Percentiles rank a stretch among this genome's conserved stretches.
phyloP scores from a whole-genome alignment of 2,797 vertebrate species.

The Premnoplex brunnescens region DNA sequence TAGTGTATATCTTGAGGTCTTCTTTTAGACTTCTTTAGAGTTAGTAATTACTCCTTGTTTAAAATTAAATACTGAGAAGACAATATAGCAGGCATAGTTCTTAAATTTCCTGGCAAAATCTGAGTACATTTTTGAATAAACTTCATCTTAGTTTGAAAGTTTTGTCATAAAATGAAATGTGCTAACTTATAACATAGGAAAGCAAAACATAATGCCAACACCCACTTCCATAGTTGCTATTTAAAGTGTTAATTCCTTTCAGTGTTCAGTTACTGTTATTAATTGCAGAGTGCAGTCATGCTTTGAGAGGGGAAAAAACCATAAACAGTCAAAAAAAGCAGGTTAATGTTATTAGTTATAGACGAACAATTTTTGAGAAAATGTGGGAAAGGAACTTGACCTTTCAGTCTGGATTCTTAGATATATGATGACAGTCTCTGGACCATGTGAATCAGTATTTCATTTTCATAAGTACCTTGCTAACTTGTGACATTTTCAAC shows the following conservation, averaged over 20 bases:
- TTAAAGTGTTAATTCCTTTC: not conserved
- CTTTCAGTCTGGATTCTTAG: not conserved
- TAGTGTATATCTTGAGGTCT: not conserved
- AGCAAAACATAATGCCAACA: not conserved
- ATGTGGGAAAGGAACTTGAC: not conserved
- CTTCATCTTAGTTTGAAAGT: not conserved
- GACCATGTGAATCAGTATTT: not conserved
- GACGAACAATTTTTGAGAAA: not conserved
- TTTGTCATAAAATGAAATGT: not conserved
- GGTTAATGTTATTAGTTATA: not conserved
- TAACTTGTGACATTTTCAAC: not conserved
- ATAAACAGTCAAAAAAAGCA: not conserved
- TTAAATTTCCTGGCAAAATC: not conserved
- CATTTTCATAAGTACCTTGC: not conserved
- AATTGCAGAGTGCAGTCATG: not conserved
- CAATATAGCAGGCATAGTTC: not conserved
- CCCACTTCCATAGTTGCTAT: not conserved
- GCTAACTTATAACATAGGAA: not conserved
- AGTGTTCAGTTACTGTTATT: not conserved
- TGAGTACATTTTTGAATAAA: not conserved
- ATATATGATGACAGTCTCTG: not conserved
- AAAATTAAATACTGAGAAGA: not conserved
- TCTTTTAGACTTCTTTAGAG: not conserved
- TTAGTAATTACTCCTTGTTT: not conserved
- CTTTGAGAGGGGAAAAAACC: not conserved